These are phyloP conservation scores for Colletes latitarsis DNA, from an alignment of 1,140 invertebrate species.

Conservation along the genomic window DNA sequence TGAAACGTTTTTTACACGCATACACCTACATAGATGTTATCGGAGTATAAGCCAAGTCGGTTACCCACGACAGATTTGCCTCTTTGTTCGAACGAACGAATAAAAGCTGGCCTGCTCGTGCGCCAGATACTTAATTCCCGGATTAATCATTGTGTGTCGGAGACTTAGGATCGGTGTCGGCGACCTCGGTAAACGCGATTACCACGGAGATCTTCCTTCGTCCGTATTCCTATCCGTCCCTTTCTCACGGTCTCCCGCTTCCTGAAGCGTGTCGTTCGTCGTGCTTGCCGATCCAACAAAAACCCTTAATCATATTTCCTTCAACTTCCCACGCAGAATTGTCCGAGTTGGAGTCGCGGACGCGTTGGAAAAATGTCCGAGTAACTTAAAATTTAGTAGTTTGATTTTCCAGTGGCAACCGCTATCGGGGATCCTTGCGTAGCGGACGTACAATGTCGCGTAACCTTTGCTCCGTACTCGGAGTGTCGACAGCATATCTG, in stretches of 20 bases:
- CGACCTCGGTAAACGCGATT: conserved; percentile 52
- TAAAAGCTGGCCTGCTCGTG: not conserved
- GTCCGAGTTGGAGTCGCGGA: not conserved
- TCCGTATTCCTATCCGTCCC: conserved; percentile 45
- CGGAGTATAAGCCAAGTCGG: too few species aligned
- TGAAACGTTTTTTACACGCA: too few species aligned
- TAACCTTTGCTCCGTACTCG: conserved; percentile 72
- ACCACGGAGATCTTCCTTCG: conserved; percentile 43
- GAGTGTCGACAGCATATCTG: conserved; percentile 72
- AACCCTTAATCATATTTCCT: conserved; percentile 38
- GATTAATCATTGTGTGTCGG: conserved; percentile 34
- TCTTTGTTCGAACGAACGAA: conserved; percentile 11
- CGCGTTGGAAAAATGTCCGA: too few species aligned
- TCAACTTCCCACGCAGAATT: not conserved
- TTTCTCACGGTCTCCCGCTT: conserved; percentile 63
- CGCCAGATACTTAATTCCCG: not conserved
- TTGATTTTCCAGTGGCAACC: conserved; percentile 66
- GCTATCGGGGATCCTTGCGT: conserved; percentile 70
- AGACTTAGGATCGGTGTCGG: conserved; percentile 45
- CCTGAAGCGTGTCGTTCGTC: conserved; percentile 64
- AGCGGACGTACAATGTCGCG: conserved; percentile 70
- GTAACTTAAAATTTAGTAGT: not conserved
- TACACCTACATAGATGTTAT: too few species aligned
- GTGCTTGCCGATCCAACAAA: conserved; percentile 59
- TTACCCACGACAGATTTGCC: not conserved